Conservation (phyloP, 2,113 vertebrate genomes). For the Pelobates fuscus region DNA sequence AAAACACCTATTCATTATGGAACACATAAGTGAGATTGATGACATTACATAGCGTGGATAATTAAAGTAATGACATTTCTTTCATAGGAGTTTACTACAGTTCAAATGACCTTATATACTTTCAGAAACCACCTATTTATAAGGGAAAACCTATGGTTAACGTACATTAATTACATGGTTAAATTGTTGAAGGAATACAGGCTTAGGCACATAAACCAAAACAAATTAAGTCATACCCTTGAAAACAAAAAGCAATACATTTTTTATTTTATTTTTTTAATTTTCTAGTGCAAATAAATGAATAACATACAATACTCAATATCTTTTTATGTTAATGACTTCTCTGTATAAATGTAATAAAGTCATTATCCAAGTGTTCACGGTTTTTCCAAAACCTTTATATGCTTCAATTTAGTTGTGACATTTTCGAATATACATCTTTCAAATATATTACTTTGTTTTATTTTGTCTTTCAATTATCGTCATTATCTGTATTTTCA, state of each 20-base stretch:
- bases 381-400: neutral
- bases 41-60: too few relatives aligned
- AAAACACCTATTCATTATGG: too few relatives aligned
- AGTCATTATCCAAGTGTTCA: neutral
- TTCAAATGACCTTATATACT: too few relatives aligned
- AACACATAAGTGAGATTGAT: too few relatives aligned
- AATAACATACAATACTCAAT: neutral
- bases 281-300: constrained; percentile 2
- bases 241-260: constrained; percentile 8
- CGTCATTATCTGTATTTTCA: too few relatives aligned
- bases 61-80: too few relatives aligned
- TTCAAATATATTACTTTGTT: neutral
- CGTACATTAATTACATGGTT: constrained; percentile 14
- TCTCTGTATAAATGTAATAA: neutral
- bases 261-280: too few relatives aligned
- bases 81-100: too few relatives aligned
- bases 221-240: constrained; percentile 5
- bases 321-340: neutral
- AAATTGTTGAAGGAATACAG: neutral
- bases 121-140: too few relatives aligned
- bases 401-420: neutral
- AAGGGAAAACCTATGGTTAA: too few relatives aligned
- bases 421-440: neutral
- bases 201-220: neutral
- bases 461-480: neutral